Evolutionary conservation across 2,113 vertebrate genomes (phyloP).

Genomic region (Melozone crissalis): DNA sequence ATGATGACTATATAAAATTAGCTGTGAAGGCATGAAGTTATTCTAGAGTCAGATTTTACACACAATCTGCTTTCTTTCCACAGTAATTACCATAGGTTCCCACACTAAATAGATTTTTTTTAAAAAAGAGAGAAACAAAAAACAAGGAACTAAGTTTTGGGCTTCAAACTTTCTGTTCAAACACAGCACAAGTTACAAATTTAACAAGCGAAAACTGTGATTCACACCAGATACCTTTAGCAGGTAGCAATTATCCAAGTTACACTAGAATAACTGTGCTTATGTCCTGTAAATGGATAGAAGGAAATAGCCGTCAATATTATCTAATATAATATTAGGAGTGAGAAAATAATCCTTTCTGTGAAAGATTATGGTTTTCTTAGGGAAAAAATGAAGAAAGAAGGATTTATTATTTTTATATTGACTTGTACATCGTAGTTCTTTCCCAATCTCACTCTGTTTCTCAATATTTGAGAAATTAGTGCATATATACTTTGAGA

Average conservation of each 20-base stretch:
- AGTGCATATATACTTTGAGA: neutral
- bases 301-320: conserved; percentile 15
- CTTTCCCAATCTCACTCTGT: neutral
- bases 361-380: neutral
- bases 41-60: neutral
- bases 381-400: neutral
- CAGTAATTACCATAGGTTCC: neutral
- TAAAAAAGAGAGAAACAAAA: neutral
- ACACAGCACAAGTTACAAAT: neutral
- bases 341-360: conserved; percentile 5
- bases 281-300: neutral
- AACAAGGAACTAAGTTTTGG: neutral
- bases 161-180: neutral
- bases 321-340: neutral
- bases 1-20: conserved; percentile 4
- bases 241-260: neutral
- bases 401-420: neutral
- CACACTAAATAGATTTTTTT: neutral
- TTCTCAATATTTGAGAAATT: neutral
- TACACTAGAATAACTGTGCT: neutral
- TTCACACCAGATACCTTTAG: neutral
- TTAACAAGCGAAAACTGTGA: neutral
- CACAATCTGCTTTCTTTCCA: neutral
- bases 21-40: neutral
- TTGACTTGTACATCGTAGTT: neutral